These are phyloP conservation scores for Pelodiscus sinensis DNA, from an alignment of 2,113 vertebrate species.

Conservation along the genomic window DNA sequence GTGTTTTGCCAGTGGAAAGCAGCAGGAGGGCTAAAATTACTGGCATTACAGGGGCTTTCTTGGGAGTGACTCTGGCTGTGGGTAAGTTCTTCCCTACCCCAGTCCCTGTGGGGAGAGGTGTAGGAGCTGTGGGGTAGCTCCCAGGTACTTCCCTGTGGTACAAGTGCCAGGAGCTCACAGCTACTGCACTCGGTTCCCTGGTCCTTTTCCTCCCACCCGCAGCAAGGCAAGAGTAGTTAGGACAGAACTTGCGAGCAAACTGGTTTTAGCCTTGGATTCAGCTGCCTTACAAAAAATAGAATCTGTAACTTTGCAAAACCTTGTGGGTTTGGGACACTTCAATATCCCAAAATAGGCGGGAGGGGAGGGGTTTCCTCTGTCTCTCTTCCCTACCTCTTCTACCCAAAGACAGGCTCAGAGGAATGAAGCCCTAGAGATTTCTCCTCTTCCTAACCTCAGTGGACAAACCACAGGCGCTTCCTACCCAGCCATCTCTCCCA, in stretches of 20 bases:
- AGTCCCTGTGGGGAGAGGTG: neutral
- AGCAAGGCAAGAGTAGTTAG: accelerated
- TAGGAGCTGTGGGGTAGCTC: too few species aligned
- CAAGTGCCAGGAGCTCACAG: neutral
- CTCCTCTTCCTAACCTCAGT: neutral
- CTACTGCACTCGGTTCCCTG: neutral
- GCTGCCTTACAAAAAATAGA: neutral
- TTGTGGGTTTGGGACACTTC: neutral
- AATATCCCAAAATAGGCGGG: neutral
- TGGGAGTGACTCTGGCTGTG: neutral
- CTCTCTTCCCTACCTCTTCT: neutral
- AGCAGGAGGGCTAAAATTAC: too few species aligned
- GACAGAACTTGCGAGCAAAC: neutral
- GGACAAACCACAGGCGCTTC: neutral
- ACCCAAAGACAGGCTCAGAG: neutral
- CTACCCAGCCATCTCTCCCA: accelerated
- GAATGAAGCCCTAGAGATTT: neutral
- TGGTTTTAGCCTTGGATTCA: neutral
- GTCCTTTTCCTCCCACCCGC: neutral
- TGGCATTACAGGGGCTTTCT: neutral
- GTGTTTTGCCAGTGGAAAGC: neutral
- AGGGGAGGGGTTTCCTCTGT: too few species aligned
- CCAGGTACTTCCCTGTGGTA: neutral
- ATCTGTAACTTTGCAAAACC: neutral
- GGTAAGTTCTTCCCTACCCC: neutral